A percentile compares a stretch with the other conserved stretches of the same genome.
Evolutionary conservation across 37 sponge, comb jelly and placozoan genomes (phyloP).

Genomic region (Dysidea cf. avara): DNA sequence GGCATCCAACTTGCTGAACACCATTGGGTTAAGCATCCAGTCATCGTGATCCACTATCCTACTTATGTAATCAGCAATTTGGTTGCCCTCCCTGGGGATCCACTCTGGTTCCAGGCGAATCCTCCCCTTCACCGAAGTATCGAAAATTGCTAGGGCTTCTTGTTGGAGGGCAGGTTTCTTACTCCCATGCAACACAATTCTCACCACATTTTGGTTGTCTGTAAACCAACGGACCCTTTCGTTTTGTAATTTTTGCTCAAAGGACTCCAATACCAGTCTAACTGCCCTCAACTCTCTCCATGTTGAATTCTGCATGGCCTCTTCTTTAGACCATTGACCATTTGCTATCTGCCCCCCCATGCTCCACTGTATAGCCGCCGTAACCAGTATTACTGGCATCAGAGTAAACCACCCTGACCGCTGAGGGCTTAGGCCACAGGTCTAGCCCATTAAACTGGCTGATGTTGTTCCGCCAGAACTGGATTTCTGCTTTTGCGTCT

Average conservation of each 20-base stretch:
- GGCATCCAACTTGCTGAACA: constrained; percentile 8
- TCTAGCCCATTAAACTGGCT: constrained; percentile 10
- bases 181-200: constrained; percentile 17
- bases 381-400: constrained; percentile 43
- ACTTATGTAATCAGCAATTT: no score
- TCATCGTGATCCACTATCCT: no score
- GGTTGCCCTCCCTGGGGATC: no score
- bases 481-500: constrained; percentile 8
- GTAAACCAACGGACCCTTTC: no score
- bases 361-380: constrained; percentile 43
- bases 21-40: constrained; percentile 2
- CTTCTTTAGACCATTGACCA: no score
- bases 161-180: constrained; percentile 12
- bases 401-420: constrained; percentile 25
- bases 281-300: no score
- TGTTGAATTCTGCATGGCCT: no score
- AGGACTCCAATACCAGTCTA: no score
- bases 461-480: constrained; percentile 19
- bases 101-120: constrained; percentile 40
- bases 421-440: constrained; percentile 15
- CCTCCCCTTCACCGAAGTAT: background rate
- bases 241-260: no score
- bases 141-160: no score
- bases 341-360: no score
- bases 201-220: no score